Evolutionary conservation across 2,797 vertebrate species (phyloP), one percentile per base, ranked within the genome.

Genomic region (Crenuchus spilurus): DNA sequence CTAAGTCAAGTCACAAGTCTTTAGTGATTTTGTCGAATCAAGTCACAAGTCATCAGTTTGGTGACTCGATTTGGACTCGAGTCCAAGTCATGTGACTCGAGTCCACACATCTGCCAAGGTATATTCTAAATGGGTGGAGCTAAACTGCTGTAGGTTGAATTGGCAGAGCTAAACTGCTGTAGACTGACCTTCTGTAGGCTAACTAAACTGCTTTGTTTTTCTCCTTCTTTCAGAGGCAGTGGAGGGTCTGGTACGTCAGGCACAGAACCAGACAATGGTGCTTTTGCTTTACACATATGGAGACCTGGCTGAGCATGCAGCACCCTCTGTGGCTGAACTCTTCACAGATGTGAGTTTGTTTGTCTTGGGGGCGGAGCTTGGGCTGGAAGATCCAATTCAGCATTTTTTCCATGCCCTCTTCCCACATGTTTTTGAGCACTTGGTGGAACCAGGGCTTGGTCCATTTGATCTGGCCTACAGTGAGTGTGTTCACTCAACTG

Each of bases 351-450:
- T 94, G 0, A 85, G 92, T 28, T 94, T 97, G 62, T 97, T 95
- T 73, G 58, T 97, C 41, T 89, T 97, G 86, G 95, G 95, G 0
- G 89, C 91, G 0, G 95, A 96, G 1, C 5, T 92, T 68, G 90
- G 79, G 58, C 83, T 91, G 0, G 94, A 94, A 28, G 91, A 94
- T 70, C 84, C 89, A 11, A 88, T 95, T 6, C 92, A 94, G 46
- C 89, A 91, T 46, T 95, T 96, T 88, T 96, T 97, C 26, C 92
- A 96, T 5, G 87, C 87, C 1, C 88, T 98, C 58, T 95, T 98
- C 78, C 94, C 94, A 0, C 70, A 93, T 6, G 93, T 96, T 71
- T 96, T 95, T 81, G 87, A 87, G 73, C 92, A 87, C 2, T 83
- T 95, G 73, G 86, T 95, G 82, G 90, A 90, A 77, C 94, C 92